phyloP scores from a whole-genome alignment of 2,797 vertebrate genomes.

The Martes flavigula region DNA sequence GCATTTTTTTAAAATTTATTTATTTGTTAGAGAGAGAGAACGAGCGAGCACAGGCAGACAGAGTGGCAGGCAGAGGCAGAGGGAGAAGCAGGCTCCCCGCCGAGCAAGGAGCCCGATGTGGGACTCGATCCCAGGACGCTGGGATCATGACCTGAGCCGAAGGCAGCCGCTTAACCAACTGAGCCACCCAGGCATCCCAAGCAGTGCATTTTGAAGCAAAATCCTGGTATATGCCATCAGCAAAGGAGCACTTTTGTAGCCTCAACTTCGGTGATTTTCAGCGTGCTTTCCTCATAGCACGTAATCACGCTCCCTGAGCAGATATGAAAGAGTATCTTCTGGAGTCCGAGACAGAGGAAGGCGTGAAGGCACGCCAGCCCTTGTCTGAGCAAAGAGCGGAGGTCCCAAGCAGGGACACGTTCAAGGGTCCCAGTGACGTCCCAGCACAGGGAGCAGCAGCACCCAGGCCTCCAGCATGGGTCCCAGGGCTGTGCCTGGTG shows the following conservation, averaged over 20 bases:
- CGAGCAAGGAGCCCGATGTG: no score
- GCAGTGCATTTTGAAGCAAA: neutral
- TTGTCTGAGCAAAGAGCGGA: neutral
- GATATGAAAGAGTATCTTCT: neutral
- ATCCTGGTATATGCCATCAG: neutral
- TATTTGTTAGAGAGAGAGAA: no score
- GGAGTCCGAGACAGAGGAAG: neutral
- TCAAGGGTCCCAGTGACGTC: neutral
- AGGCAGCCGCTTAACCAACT: no score
- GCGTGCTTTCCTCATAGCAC: neutral
- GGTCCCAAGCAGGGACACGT: neutral
- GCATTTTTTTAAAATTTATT: no score
- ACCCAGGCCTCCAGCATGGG: neutral
- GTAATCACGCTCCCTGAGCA: neutral
- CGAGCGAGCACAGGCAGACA: no score
- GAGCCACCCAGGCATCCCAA: no score
- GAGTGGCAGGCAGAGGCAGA: no score
- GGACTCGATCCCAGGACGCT: no score
- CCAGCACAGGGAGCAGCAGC: accelerated
- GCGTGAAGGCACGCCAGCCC: neutral
- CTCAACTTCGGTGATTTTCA: neutral
- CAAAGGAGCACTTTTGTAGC: neutral
- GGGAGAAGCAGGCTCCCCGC: no score
- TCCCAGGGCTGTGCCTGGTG: neutral
- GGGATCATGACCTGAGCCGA: no score